These are phyloP conservation scores for Cynopterus sphinx DNA, from an alignment of 2,797 vertebrate genomes.

Conservation along the genomic window DNA sequence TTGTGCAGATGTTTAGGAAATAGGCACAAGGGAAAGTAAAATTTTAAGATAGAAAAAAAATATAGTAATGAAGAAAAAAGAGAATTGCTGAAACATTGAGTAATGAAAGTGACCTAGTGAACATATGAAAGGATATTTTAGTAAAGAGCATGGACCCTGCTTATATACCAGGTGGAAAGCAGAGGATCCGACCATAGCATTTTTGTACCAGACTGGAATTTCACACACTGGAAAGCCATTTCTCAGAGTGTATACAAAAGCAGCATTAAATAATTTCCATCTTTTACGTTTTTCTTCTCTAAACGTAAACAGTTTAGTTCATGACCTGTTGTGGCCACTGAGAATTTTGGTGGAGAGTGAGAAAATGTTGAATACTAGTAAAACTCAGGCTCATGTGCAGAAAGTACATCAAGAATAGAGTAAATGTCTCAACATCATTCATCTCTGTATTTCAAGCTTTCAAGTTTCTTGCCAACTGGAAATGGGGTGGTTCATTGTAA, in stretches of 20 bases:
- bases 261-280: neutral
- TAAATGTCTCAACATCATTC: neutral
- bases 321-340: neutral
- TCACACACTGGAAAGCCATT: neutral
- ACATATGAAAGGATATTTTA: rapidly evolving
- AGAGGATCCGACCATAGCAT: neutral
- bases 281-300: neutral
- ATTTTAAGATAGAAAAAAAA: neutral
- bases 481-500: rapidly evolving
- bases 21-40: neutral
- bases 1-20: neutral
- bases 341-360: neutral
- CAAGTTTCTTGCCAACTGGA: neutral
- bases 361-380: neutral
- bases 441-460: neutral
- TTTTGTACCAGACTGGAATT: neutral
- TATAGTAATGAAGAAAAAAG: neutral
- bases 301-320: neutral
- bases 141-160: neutral
- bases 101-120: neutral
- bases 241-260: neutral
- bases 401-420: neutral
- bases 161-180: neutral
- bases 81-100: neutral
- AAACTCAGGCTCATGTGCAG: neutral